These are phyloP conservation scores for Coregonus ussuriensis DNA, from an alignment of 2,797 vertebrate genomes.

Conservation along the genomic window DNA sequence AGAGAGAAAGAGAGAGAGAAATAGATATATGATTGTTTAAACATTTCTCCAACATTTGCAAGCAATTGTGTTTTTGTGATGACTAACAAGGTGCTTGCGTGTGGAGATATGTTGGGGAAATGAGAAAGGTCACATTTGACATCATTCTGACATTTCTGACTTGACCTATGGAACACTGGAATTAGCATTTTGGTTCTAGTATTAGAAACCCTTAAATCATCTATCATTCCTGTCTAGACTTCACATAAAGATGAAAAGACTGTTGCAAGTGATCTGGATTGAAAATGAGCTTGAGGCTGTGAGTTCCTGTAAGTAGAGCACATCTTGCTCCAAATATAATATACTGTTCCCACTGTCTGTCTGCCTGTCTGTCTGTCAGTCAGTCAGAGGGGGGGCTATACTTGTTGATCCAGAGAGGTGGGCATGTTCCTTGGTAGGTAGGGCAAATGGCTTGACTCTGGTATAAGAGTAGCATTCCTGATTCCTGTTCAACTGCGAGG, in stretches of 20 bases:
- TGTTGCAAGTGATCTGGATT: background rate
- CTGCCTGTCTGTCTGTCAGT: conserved; percentile 22
- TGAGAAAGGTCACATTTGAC: background rate
- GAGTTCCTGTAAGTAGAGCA: background rate
- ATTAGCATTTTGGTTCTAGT: background rate
- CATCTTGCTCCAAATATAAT: conserved; percentile 3
- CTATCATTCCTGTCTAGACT: background rate
- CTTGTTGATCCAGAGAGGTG: conserved; percentile 47
- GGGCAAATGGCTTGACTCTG: conserved; percentile 79
- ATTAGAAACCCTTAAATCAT: background rate
- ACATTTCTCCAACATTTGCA: background rate
- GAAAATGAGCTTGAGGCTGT: background rate
- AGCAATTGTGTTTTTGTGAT: background rate
- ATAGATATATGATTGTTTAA: background rate
- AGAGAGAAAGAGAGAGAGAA: background rate
- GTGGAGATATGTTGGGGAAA: background rate
- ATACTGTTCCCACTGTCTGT: conserved; percentile 17
- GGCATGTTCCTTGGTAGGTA: conserved; percentile 64
- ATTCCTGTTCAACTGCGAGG: conserved; percentile 78
- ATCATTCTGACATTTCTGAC: background rate
- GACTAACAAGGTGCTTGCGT: background rate
- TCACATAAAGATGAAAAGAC: background rate
- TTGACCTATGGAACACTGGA: background rate
- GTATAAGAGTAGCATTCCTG: conserved; percentile 72
- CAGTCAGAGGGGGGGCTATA: conserved; percentile 9